These are phyloP conservation scores for Phyllopteryx taeniolatus DNA, from an alignment of 2,113 vertebrate species.

Conservation along the genomic window DNA sequence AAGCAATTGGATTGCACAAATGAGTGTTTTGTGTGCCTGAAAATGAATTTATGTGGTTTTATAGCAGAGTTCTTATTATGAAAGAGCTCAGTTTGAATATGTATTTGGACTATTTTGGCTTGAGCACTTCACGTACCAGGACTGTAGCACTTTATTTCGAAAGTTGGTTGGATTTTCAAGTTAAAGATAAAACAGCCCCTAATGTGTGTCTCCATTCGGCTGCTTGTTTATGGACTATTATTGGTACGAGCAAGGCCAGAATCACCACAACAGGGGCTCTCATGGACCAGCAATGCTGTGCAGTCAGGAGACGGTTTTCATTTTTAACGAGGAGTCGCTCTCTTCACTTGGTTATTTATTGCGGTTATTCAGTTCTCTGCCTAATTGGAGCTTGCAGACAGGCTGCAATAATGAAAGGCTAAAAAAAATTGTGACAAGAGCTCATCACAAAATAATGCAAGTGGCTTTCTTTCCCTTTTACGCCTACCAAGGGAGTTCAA, in stretches of 20 bases:
- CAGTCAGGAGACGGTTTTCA: background rate
- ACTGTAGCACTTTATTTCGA: constrained; percentile 24
- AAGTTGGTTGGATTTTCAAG: constrained; percentile 9
- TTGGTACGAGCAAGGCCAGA: background rate
- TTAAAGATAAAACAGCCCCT: background rate
- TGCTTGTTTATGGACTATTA: background rate
- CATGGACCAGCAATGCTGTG: background rate
- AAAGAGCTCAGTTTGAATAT: constrained; percentile 26
- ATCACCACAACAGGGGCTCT: background rate
- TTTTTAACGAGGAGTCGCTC: constrained; percentile 7
- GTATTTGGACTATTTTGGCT: constrained; percentile 26
- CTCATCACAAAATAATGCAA: background rate
- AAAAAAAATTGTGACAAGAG: background rate
- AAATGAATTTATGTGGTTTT: constrained; percentile 21
- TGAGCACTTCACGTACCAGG: constrained; percentile 1
- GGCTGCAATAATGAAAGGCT: background rate
- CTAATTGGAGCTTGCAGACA: background rate
- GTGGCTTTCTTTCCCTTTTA: background rate
- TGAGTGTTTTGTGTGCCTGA: constrained; percentile 21
- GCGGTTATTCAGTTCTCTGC: background rate
- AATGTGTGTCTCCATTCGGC: background rate
- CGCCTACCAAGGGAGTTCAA: background rate
- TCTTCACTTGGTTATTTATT: background rate
- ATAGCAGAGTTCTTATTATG: constrained; percentile 13
- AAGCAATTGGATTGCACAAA: constrained; percentile 13